phyloP scores from a whole-genome alignment of 37 sponge, comb jelly and placozoan species.

The Hexactinellida sp. region DNA sequence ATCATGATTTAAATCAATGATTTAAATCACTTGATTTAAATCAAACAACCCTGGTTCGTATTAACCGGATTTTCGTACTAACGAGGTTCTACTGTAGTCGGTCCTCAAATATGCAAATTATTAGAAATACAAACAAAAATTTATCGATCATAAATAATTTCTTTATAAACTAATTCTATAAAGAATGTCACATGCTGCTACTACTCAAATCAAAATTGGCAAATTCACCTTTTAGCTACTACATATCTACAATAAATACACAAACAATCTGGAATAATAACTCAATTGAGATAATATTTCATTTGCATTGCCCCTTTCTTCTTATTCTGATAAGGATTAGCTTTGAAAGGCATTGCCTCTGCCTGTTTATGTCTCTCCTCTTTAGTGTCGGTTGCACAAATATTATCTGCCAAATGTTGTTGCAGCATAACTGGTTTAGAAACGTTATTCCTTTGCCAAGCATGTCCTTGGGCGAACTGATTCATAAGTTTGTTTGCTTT shows the following conservation, averaged over 20 bases:
- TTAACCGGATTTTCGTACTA: too few relatives aligned
- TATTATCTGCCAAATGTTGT: neutral
- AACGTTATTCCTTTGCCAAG: neutral
- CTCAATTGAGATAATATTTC: neutral
- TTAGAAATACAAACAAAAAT: too few relatives aligned
- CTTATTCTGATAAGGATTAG: slow-evolving; percentile 9
- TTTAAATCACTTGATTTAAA: too few relatives aligned
- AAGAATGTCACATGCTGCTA: neutral
- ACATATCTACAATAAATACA: neutral
- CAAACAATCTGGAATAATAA: neutral
- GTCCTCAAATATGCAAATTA: too few relatives aligned
- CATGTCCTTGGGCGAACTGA: neutral
- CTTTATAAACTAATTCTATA: neutral
- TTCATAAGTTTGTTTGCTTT: slow-evolving; percentile 12
- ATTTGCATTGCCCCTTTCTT: slow-evolving; percentile 5
- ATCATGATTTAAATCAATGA: too few relatives aligned
- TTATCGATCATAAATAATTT: too few relatives aligned
- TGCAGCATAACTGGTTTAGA: neutral
- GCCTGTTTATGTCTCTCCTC: neutral
- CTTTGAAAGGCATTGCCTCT: neutral
- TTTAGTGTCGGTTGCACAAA: neutral
- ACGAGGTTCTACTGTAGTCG: too few relatives aligned
- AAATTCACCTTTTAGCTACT: too few relatives aligned
- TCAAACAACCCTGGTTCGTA: too few relatives aligned
- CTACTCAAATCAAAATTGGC: neutral